phyloP scores from a whole-genome alignment of 37 sponge, comb jelly and placozoan genomes.

The Cladorhizidae sp. region DNA sequence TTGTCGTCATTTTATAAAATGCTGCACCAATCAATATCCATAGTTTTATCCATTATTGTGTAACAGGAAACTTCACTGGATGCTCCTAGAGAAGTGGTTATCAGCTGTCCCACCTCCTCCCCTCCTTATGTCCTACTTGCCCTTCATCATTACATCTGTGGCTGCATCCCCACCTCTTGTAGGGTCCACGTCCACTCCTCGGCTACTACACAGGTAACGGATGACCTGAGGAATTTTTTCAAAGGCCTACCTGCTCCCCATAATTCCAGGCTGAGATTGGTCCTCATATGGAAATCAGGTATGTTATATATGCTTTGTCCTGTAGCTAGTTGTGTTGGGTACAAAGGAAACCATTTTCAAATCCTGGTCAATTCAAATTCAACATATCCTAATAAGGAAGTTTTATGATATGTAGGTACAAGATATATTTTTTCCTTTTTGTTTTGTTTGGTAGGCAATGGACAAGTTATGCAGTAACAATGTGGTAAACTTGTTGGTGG shows the following conservation, averaged over 20 bases:
- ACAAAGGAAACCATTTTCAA: too few species aligned
- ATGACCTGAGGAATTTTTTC: conserved; percentile 26
- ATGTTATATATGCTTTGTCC: neutral
- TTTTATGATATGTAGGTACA: too few species aligned
- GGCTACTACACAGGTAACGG: neutral
- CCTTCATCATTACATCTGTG: conserved; percentile 36
- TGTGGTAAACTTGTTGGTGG: too few species aligned
- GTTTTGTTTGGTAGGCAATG: too few species aligned
- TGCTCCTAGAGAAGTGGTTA: conserved; percentile 42
- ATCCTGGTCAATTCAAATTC: too few species aligned
- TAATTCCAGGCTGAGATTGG: conserved; percentile 47
- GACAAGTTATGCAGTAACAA: too few species aligned
- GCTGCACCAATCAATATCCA: too few species aligned
- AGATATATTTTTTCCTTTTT: too few species aligned
- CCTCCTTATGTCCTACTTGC: conserved; percentile 58
- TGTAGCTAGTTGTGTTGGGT: neutral
- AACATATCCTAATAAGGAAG: too few species aligned
- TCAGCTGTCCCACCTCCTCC: conserved; percentile 53
- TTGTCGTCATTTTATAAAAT: too few species aligned
- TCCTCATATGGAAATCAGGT: conserved; percentile 83
- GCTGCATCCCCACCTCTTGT: conserved; percentile 10
- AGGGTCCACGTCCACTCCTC: conserved; percentile 63
- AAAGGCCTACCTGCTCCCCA: neutral
- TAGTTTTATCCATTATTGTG: too few species aligned
- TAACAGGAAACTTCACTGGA: neutral